Evolutionary conservation across 2,113 vertebrate genomes (phyloP).

Genomic region (Oreochromis spilurus): DNA sequence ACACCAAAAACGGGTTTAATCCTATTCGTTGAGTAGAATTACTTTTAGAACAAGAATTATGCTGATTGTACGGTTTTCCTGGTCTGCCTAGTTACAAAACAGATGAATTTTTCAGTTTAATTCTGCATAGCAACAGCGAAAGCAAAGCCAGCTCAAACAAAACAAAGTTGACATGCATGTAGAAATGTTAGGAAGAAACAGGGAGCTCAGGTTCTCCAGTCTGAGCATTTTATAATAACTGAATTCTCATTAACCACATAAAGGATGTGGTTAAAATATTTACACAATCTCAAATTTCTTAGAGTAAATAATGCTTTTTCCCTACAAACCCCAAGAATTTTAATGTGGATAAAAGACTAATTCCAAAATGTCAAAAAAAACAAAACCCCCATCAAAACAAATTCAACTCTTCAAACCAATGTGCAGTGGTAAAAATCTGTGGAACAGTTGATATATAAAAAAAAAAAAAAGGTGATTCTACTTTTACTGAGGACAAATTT

Average conservation of each 20-base stretch:
- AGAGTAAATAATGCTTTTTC: not conserved
- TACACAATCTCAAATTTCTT: not conserved
- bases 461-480: not conserved
- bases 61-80: slow-evolving; percentile 60
- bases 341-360: not conserved
- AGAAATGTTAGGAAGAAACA: not conserved
- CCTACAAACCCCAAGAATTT: not conserved
- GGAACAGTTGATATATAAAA: not conserved
- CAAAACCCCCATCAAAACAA: not conserved
- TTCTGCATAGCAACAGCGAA: slow-evolving; percentile 73
- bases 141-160: not conserved
- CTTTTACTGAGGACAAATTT: not conserved
- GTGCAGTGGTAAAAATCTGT: not conserved
- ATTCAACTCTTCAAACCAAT: not conserved
- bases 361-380: not conserved
- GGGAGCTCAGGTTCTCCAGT: not conserved
- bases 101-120: not conserved
- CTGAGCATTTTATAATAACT: not conserved
- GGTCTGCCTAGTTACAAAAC: slow-evolving; percentile 66
- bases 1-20: slow-evolving; percentile 48
- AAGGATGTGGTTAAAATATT: not conserved
- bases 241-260: not conserved
- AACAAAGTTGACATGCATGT: not conserved
- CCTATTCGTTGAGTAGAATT: slow-evolving; percentile 53
- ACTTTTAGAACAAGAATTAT: slow-evolving; percentile 54